Conservation (phyloP, 2,797 vertebrate genomes). For the Nannoperca obscura region DNA sequence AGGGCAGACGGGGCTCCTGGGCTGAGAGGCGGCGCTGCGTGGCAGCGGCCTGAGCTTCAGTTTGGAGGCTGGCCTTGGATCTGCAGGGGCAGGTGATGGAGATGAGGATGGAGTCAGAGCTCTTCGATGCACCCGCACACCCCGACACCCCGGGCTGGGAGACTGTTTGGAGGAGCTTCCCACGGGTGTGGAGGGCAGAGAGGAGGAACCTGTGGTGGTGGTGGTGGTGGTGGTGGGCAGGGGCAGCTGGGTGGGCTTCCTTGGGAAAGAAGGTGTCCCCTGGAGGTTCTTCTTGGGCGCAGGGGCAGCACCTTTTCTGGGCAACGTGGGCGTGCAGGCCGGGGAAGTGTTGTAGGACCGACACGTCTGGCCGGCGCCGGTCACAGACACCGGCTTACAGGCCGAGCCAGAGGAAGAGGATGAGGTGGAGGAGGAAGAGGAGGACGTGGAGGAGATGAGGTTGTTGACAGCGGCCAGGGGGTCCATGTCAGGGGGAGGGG, state of each 20-base stretch:
- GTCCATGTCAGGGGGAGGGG: constrained; percentile 91
- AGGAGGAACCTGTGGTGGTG: constrained; percentile 65
- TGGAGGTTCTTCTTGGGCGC: constrained; percentile 87
- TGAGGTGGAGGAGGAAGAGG: constrained; percentile 64
- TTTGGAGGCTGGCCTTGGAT: constrained; percentile 48
- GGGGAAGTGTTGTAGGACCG: constrained; percentile 73
- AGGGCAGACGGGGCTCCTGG: constrained; percentile 84
- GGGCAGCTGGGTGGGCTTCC: constrained; percentile 79
- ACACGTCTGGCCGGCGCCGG: constrained; percentile 52
- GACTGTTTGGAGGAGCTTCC: constrained; percentile 45
- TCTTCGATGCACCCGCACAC: constrained; percentile 29
- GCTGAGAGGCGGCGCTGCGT: constrained; percentile 60
- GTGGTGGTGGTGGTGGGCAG: constrained; percentile 55
- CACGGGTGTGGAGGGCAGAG: constrained; percentile 60
- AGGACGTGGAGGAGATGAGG: constrained; percentile 72
- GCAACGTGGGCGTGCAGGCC: constrained; percentile 79
- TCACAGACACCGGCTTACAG: constrained; percentile 51
- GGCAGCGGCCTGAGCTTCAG: constrained; percentile 68
- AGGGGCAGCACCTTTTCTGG: constrained; percentile 82
- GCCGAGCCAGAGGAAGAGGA: constrained; percentile 54
- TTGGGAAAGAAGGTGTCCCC: constrained; percentile 49
- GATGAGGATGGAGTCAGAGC: constrained; percentile 61
- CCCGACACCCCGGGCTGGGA: constrained; percentile 32
- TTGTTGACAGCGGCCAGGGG: constrained; percentile 89
- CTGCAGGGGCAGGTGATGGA: constrained; percentile 1